Evolutionary conservation across 2,888 invertebrate genomes (phyloP), one percentile per base, ranked within the genome.

Genomic region (Ophion obscuratus): DNA sequence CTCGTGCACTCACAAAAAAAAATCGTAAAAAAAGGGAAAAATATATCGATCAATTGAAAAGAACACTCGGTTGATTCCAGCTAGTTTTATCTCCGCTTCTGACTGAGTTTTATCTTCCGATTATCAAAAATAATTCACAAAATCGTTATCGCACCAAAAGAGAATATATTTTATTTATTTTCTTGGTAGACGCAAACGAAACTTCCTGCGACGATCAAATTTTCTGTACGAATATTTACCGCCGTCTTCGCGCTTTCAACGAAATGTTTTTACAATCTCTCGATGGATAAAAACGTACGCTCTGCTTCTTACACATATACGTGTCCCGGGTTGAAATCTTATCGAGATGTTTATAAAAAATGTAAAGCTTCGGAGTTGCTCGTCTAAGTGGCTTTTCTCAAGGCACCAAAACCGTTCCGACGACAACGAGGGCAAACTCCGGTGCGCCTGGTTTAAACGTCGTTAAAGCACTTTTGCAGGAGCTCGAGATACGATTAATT

Each of bases 331-430:
- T 31, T 44, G 40, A 44, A 79, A 57, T 53, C 36, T 27, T 57
- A 71, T 59, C 70, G 59, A 66, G 67, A 40, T 71, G 74, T 84
- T 81, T 73, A 81, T 66, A 73, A 61, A 80, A 81, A 70, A 68
- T 53, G 47, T 66, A 36, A 68, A 83, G 64, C 68, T 80, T 27
- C 61, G 66, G 53, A 17, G 53, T 44, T 53, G 57, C 68, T 44
- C 73, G 66, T 71, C 61, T 73, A 80, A 83, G 85, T 85, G 67
- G 47, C 76, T 85, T 83, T 83, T 80, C 77, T 81, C 40, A 53
- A 81, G 84, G 74, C 61, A 59, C 61, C 40, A 31, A 64, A 31
- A 27, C 24, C 64, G 53, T 36, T 20, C 36, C 59, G 64, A 75
- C 40, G 79, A 67, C 70, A 75, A 20, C 36, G 82, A 67, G 73